Base-by-base conservation (phyloP, 1,140 invertebrate species). In the Protaetia brevitarsis region DNA sequence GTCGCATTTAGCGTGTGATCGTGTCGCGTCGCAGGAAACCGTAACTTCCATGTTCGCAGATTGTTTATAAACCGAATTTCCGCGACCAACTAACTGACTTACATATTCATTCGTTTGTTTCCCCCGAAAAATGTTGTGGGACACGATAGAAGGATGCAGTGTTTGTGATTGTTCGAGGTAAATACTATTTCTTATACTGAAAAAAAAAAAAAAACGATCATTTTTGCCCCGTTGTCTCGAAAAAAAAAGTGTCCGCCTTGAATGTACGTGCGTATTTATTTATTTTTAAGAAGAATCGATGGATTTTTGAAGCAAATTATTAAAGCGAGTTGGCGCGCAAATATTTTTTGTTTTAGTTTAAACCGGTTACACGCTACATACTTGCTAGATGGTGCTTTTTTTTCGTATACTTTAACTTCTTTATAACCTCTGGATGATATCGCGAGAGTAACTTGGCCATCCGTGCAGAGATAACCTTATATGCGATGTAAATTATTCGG, bases 301-400 rank as follows among this genome's bases (percentile, higher is more conserved):
- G n/a, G n/a, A n/a, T n/a, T n/a, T n/a, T n/a, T n/a, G n/a, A 45
- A 21, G 34, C 16, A 37, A 13, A 37, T 19, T 21, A 10, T 58
- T 58, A 30, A 21, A 27, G 6, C 28, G 16, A 58, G 56, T 58
- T 58, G 56, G 56, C 56, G 56, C 8, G 56, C 26, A 10, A 8
- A 28, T 23, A n/a, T n/a, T n/a, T n/a, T 28, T 30, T 28, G 56
- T 30, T 23, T n/a, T n/a, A n/a, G 56, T 58, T 58, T 58, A 58
- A 58, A 58, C 56, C 56, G 56, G 56, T 58, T 30, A 58, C 28
- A 58, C 28, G n/a, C n/a, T n/a, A n/a, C n/a, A n/a, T n/a, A n/a
- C n/a, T 21, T 45, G 23, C 41, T 13, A 45, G 4, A 21, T 13
- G 19, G 23, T 3, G 6, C 10, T 6, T 21, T 45, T 45, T 45